These are phyloP conservation scores for Dinothrombium tinctorium DNA, from an alignment of 1,140 invertebrate species.

Conservation along the genomic window DNA sequence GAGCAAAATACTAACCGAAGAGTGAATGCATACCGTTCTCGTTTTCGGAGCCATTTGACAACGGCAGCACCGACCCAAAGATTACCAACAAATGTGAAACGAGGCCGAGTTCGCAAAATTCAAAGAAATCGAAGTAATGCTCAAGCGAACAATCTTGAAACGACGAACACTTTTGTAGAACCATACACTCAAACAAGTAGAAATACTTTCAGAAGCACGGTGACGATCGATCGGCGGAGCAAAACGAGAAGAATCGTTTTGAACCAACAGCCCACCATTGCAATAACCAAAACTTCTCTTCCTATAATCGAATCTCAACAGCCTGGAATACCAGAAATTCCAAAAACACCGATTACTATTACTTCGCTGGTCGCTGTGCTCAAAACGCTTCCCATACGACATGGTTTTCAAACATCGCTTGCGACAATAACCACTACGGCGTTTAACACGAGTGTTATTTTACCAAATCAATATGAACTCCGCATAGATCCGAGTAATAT, in stretches of 20 bases:
- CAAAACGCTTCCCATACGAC: slow-evolving; percentile 17
- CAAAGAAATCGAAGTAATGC: too few relatives aligned
- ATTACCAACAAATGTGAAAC: too few relatives aligned
- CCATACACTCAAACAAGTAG: neutral
- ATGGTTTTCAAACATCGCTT: slow-evolving; percentile 17
- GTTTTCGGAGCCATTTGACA: too few relatives aligned
- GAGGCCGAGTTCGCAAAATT: too few relatives aligned
- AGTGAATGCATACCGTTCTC: too few relatives aligned
- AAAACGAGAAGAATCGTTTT: neutral
- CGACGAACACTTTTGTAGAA: too few relatives aligned
- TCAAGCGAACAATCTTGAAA: too few relatives aligned
- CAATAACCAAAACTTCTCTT: neutral
- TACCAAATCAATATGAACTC: slow-evolving; percentile 14
- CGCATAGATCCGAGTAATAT: slow-evolving; percentile 12
- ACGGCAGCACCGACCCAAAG: too few relatives aligned
- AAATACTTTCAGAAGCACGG: neutral
- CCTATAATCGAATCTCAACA: neutral
- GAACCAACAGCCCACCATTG: neutral
- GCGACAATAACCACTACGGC: slow-evolving; percentile 17
- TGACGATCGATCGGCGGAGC: too few relatives aligned
- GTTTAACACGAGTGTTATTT: slow-evolving; percentile 14
- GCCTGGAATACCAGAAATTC: slow-evolving; percentile 10
- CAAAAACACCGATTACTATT: slow-evolving; percentile 15
- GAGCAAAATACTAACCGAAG: too few relatives aligned
- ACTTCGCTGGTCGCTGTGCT: slow-evolving; percentile 17